Percentiles rank a stretch among this genome's conserved stretches.
Evolutionary conservation across 2,888 invertebrate genomes (phyloP).

Genomic region (Macrosiphum euphorbiae): DNA sequence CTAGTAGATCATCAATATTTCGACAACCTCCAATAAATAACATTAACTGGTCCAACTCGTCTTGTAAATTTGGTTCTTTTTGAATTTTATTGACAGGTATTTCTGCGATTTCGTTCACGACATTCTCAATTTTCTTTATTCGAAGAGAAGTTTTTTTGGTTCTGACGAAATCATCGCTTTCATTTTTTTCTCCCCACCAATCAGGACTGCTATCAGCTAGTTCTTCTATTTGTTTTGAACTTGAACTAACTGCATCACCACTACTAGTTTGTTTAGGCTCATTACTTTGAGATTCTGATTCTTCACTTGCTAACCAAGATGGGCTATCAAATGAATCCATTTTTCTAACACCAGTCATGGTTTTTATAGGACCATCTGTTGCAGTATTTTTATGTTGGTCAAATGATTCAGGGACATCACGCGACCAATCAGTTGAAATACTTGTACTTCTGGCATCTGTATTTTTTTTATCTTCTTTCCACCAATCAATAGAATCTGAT

Average conservation of each 20-base stretch:
- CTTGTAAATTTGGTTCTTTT: conserved; percentile 56
- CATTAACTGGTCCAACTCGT: conserved; percentile 70
- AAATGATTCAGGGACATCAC: neutral
- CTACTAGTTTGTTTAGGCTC: conserved; percentile 47
- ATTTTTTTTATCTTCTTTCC: conserved; percentile 36
- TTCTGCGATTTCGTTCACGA: conserved; percentile 69
- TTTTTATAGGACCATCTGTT: neutral
- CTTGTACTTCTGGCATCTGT: conserved; percentile 44
- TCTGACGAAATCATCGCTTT: conserved; percentile 51
- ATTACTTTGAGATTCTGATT: conserved; percentile 43
- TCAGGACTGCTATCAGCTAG: conserved; percentile 57
- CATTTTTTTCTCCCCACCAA: conserved; percentile 65
- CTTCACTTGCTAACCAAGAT: conserved; percentile 71
- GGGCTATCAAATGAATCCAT: conserved; percentile 78
- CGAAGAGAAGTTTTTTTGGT: conserved; percentile 67
- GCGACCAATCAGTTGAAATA: conserved; percentile 55
- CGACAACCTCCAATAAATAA: conserved; percentile 87
- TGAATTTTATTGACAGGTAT: conserved; percentile 39
- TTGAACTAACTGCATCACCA: conserved; percentile 42
- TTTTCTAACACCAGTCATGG: conserved; percentile 63
- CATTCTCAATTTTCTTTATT: conserved; percentile 66
- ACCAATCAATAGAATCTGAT: conserved; percentile 37
- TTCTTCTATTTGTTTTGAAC: conserved; percentile 28
- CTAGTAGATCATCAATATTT: conserved; percentile 91
- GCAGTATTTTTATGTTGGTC: neutral